Percentiles rank a stretch among this genome's conserved stretches.
These are phyloP conservation scores for Bellardia pandia DNA, from an alignment of 2,888 invertebrate species.

Conservation along the genomic window DNA sequence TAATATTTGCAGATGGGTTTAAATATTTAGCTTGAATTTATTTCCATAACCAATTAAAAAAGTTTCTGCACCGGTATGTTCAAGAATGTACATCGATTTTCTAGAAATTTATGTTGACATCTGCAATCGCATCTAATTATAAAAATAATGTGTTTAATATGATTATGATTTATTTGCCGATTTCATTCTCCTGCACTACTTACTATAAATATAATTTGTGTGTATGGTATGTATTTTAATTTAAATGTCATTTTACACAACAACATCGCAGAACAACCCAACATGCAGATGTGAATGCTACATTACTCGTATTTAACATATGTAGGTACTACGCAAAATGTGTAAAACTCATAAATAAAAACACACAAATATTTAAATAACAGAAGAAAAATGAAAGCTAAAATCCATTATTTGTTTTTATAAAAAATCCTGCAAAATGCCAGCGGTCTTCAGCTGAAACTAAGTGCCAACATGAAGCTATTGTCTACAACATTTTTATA, in stretches of 20 bases:
- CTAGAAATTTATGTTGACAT: neutral
- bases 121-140: neutral
- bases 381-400: neutral
- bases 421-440: conserved; percentile 3
- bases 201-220: neutral
- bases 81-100: too few relatives aligned
- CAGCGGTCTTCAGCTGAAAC: neutral
- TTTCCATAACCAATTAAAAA: too few relatives aligned
- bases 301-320: conserved; percentile 35
- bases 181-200: conserved; percentile 3
- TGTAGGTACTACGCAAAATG: conserved; percentile 35
- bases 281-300: conserved; percentile 31
- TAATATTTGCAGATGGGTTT: too few relatives aligned
- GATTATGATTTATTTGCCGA: neutral
- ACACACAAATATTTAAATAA: neutral
- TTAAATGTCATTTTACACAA: conserved; percentile 45
- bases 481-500: conserved; percentile 26
- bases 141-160: neutral
- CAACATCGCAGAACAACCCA: neutral
- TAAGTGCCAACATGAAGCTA: conserved; percentile 21
- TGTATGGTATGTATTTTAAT: conserved; percentile 34
- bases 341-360: conserved; percentile 5
- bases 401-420: conserved; percentile 18
- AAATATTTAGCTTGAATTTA: too few relatives aligned
- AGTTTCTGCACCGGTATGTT: too few relatives aligned